Percentiles rank a stretch among this genome's conserved stretches.
Evolutionary conservation across 2,888 invertebrate genomes (phyloP).

Genomic region (Malthinus flaveolus): DNA sequence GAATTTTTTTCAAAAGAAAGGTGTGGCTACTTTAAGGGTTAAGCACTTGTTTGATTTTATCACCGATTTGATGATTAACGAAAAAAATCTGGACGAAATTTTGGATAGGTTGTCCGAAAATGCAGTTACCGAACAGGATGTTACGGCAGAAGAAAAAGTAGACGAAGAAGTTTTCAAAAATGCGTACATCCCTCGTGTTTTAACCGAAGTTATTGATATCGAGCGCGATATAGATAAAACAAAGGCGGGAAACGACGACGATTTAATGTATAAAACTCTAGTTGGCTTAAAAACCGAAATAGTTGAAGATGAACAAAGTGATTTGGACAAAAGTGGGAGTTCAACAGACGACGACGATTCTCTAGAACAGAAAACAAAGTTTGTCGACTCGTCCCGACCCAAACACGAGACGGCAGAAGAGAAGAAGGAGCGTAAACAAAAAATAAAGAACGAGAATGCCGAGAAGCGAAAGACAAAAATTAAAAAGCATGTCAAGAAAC

Average conservation of each 20-base stretch:
- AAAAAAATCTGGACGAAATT: conserved; percentile 79
- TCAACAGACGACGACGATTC: conserved; percentile 39
- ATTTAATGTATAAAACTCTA: conserved; percentile 84
- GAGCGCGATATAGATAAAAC: conserved; percentile 84
- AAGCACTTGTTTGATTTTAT: conserved; percentile 95
- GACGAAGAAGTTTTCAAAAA: conserved; percentile 89
- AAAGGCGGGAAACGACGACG: conserved; percentile 71
- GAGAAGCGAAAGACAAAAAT: conserved; percentile 87
- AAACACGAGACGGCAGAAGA: conserved; percentile 81
- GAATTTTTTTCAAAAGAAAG: conserved; percentile 87
- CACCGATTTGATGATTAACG: conserved; percentile 85
- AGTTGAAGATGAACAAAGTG: conserved; percentile 51
- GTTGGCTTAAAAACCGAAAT: conserved; percentile 78
- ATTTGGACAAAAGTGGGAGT: conserved; percentile 41
- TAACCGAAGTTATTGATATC: conserved; percentile 86
- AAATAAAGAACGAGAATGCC: conserved; percentile 84
- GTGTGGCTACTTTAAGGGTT: conserved; percentile 88
- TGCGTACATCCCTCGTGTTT: conserved; percentile 88
- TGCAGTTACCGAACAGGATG: conserved; percentile 63
- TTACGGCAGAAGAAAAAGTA: conserved; percentile 71
- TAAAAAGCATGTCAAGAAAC: conserved; percentile 91
- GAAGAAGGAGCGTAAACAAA: conserved; percentile 83
- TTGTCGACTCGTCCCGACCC: conserved; percentile 68
- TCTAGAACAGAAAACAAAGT: conserved; percentile 56
- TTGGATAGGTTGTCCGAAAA: conserved; percentile 73